Percentiles rank a stretch among this genome's conserved stretches.
These are phyloP conservation scores for Bombycilla garrulus DNA, from an alignment of 2,113 vertebrate genomes.

Conservation along the genomic window DNA sequence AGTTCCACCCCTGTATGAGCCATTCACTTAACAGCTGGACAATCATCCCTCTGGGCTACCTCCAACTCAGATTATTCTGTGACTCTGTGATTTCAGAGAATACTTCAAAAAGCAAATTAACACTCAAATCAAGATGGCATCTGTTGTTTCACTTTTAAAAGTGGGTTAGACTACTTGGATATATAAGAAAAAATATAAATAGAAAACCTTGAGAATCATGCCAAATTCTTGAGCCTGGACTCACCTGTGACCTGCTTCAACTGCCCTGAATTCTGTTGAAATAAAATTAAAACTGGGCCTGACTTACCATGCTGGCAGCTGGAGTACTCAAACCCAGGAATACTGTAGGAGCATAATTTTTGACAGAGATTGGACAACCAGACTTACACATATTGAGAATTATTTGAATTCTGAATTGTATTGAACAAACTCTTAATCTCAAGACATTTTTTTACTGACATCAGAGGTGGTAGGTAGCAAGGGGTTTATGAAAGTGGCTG, in stretches of 20 bases:
- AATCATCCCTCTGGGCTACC: neutral
- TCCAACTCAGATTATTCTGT: neutral
- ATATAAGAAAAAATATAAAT: neutral
- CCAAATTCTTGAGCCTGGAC: neutral
- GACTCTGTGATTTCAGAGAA: neutral
- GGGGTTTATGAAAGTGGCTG: neutral
- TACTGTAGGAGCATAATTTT: neutral
- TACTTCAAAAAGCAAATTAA: neutral
- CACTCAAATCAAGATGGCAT: neutral
- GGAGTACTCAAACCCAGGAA: neutral
- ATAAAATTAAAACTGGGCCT: neutral
- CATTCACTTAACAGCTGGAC: neutral
- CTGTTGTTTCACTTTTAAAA: neutral
- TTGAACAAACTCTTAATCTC: neutral
- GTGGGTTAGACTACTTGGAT: neutral
- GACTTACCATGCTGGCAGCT: neutral
- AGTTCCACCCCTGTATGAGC: neutral
- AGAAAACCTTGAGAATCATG: neutral
- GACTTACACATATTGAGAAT: neutral
- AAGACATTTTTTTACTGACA: neutral
- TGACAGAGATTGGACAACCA: neutral
- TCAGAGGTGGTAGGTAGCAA: neutral
- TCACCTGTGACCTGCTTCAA: neutral
- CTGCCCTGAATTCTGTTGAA: neutral
- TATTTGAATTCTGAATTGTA: neutral